These are phyloP conservation scores for Apteryx owenii DNA, from an alignment of 2,113 vertebrate genomes.

Conservation along the genomic window DNA sequence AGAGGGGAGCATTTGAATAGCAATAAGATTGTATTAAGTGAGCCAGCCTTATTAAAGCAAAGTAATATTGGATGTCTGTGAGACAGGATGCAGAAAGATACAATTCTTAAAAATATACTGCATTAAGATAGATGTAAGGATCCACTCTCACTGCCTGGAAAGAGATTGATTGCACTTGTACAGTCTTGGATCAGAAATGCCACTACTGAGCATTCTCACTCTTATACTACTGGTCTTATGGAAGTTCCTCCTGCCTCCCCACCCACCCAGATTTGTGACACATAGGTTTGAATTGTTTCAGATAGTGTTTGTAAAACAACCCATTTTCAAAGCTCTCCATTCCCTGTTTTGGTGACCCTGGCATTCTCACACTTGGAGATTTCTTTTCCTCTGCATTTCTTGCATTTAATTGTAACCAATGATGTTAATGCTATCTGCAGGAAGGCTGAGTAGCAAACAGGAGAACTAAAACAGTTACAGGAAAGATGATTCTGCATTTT, in stretches of 20 bases:
- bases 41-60: background rate
- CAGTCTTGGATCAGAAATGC: background rate
- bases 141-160: background rate
- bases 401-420: background rate
- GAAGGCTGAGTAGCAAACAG: background rate
- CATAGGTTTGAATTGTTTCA: background rate
- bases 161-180: background rate
- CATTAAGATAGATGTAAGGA: background rate
- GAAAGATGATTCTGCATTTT: background rate
- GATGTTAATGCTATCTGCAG: rapidly evolving
- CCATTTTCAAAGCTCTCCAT: background rate
- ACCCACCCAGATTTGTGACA: background rate
- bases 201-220: background rate
- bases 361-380: background rate
- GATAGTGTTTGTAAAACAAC: background rate
- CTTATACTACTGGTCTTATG: background rate
- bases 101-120: background rate
- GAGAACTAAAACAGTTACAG: background rate
- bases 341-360: background rate
- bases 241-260: background rate
- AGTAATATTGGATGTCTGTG: background rate
- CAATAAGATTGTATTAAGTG: background rate
- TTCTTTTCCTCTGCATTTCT: no score
- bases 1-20: background rate
- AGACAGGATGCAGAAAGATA: background rate